Evolutionary conservation across 2,888 invertebrate species (phyloP).

Genomic region (Drosophila maculinotata): DNA sequence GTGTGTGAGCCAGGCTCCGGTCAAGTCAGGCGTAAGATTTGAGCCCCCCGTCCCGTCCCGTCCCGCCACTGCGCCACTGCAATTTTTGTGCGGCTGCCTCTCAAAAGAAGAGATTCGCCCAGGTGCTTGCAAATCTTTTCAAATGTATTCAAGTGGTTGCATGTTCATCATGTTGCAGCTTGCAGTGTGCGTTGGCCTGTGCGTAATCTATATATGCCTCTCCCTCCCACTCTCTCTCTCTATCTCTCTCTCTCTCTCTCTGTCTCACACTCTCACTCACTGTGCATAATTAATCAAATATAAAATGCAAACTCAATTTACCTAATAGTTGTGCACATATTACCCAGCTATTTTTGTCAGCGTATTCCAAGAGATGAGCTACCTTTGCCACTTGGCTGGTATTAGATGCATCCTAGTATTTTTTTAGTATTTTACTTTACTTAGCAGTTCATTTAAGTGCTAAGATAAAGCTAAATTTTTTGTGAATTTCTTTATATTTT

Average conservation of each 20-base stretch:
- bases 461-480: too few species aligned
- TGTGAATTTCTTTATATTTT: too few species aligned
- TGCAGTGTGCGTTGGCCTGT: conserved; percentile 74
- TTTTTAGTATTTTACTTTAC: too few species aligned
- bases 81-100: conserved; percentile 43
- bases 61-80: conserved; percentile 27
- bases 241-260: conserved; percentile 4
- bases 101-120: conserved; percentile 60
- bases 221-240: conserved; percentile 11
- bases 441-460: too few species aligned
- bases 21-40: conserved; percentile 76
- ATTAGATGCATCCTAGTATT: background rate
- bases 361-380: too few species aligned
- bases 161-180: background rate
- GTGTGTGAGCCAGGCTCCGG: conserved; percentile 14
- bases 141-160: conserved; percentile 12
- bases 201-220: conserved; percentile 59
- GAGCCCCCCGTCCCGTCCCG: background rate
- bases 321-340: conserved; percentile 64
- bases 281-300: conserved; percentile 83
- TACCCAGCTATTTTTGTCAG: conserved; percentile 47
- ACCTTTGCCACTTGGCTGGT: too few species aligned
- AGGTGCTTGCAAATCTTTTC: conserved; percentile 17
- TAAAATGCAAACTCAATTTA: conserved; percentile 77
- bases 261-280: conserved; percentile 13